Conservation (phyloP, 2,797 vertebrate species). For the Clamator glandarius region DNA sequence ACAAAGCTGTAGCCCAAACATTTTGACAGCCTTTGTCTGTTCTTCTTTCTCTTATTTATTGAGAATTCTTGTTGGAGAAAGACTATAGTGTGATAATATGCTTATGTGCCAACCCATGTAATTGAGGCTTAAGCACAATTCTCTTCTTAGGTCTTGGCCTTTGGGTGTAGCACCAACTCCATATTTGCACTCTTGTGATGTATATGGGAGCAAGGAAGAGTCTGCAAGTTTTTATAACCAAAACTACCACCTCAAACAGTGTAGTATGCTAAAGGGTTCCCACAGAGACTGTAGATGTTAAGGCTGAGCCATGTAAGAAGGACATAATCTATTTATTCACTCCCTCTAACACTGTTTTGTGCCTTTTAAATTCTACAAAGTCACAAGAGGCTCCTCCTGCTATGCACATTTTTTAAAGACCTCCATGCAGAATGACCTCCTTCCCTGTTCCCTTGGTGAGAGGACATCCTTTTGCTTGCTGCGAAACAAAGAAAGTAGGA, state of each 20-base stretch:
- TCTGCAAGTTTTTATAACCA: background rate
- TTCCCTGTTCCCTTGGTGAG: constrained; percentile 29
- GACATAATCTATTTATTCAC: background rate
- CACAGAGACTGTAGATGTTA: background rate
- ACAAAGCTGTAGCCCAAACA: background rate
- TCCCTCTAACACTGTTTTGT: background rate
- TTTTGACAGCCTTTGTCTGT: background rate
- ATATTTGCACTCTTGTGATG: background rate
- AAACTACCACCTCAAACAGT: background rate
- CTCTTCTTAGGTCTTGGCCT: background rate
- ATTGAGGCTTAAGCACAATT: background rate
- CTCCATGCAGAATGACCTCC: constrained; percentile 37
- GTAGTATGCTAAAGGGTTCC: background rate
- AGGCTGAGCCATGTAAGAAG: background rate
- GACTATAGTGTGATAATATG: background rate
- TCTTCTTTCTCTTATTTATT: background rate
- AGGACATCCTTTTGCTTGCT: constrained; percentile 13
- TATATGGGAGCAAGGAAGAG: background rate
- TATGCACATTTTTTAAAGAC: background rate
- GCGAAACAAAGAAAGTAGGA: constrained; percentile 28
- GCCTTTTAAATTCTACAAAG: constrained; percentile 21
- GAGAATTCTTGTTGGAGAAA: background rate
- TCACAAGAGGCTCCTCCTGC: background rate
- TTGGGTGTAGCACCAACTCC: background rate
- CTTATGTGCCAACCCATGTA: background rate